phyloP scores from a whole-genome alignment of 2,797 vertebrate genomes.

The Tragelaphus eurycerus region DNA sequence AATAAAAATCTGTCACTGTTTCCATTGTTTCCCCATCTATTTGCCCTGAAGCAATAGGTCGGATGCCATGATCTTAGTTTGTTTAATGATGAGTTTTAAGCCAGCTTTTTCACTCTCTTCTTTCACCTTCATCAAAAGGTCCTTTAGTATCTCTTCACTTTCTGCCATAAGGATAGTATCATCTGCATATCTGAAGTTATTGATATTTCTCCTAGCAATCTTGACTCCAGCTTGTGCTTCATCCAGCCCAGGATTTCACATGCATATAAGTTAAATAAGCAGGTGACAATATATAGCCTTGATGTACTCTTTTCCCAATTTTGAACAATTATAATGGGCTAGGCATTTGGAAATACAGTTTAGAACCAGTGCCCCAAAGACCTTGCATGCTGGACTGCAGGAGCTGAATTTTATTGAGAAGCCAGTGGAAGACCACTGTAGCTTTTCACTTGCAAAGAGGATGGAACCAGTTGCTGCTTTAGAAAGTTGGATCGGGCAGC shows the following conservation, averaged over 20 bases:
- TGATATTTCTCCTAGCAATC: neutral
- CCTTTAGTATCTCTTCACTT: neutral
- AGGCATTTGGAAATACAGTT: no score
- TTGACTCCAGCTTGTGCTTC: neutral
- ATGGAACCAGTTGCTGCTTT: no score
- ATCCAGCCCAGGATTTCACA: neutral
- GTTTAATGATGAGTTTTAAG: neutral
- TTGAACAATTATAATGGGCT: neutral
- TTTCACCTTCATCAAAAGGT: neutral
- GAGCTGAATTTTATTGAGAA: neutral
- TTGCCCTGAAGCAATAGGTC: neutral
- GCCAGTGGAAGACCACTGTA: neutral
- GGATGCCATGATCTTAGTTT: neutral
- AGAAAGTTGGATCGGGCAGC: neutral
- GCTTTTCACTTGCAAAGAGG: neutral
- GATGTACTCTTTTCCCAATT: neutral
- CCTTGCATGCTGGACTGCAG: neutral
- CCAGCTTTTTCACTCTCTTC: neutral
- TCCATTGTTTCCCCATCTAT: neutral
- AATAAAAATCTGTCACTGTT: neutral
- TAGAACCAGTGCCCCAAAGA: neutral
- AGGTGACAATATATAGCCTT: neutral
- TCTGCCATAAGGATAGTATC: neutral
- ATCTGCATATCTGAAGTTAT: neutral
- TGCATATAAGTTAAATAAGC: neutral